Evolutionary conservation across 2,888 invertebrate genomes (phyloP).

Genomic region (Alentia gelatinosa): DNA sequence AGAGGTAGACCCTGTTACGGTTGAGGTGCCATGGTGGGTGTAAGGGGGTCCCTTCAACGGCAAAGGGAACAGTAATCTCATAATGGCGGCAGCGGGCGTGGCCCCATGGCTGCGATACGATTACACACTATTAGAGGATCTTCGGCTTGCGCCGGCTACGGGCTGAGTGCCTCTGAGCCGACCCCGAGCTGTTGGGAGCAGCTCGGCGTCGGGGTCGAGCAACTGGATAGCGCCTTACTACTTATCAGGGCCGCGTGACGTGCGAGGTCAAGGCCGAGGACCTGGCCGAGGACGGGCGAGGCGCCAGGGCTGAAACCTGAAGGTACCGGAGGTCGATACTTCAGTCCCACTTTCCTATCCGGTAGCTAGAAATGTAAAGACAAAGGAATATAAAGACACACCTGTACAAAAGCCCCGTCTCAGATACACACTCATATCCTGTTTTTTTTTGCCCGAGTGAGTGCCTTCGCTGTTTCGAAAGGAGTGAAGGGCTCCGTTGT

Average conservation of each 20-base stretch:
- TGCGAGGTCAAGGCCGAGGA: neutral
- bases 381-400: too few species aligned
- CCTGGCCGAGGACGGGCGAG: neutral
- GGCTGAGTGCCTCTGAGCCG: constrained; percentile 1
- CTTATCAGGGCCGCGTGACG: neutral
- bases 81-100: neutral
- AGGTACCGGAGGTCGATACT: neutral
- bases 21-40: neutral
- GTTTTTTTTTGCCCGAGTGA: too few species aligned
- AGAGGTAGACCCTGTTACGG: too few species aligned
- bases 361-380: too few species aligned
- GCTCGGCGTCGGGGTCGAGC: neutral
- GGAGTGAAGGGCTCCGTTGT: too few species aligned
- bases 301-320: too few species aligned
- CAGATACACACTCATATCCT: too few species aligned
- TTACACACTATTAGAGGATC: constrained; percentile 21
- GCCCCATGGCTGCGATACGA: neutral
- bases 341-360: neutral
- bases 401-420: too few species aligned
- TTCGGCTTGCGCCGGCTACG: neutral
- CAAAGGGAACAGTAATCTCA: neutral
- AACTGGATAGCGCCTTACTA: neutral
- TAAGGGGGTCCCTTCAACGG: neutral
- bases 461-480: too few species aligned
- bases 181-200: neutral